Base-by-base conservation (phyloP, 2,888 invertebrate species). In the Tipula helvola region DNA sequence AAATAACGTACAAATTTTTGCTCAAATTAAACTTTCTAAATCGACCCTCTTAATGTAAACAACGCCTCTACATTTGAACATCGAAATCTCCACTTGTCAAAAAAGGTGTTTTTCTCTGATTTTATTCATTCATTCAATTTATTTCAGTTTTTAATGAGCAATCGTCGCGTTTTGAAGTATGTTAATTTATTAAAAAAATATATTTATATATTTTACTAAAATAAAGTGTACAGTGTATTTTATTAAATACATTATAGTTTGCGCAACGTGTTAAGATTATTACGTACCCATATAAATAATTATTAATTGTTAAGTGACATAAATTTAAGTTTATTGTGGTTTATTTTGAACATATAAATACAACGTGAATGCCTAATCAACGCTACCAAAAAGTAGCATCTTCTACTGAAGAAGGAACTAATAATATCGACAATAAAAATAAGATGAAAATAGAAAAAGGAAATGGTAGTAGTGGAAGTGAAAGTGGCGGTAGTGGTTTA, bases 401-500 rank as follows among this genome's bases (percentile, higher is more conserved):
- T 57, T 36, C 36, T n/a, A 36, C 8, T n/a, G 36, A 52, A 86
- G 86, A 86, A 18, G 71, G 71, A 71, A 16, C 16, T 18, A 85
- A 85, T 16, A 42, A n/a, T 71, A 71, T 71, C 28, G 71, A 71
- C 8, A 84, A 39, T 84, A 84, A 84, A 5, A 84, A 84, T 16
- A 84, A 84, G n/a, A 84, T 41, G 39, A 84, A 36, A n/a, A 84
- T 84, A 16, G 84, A 84, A 84, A 84, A 84, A 84, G 36, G 36
- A 36, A 39, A 13, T 41, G 16, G 39, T 36, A 41, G 41, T 39
- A 84, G 84, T 83, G 86, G 71, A 86, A 86, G 86, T 86, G 84
- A 84, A 84, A 71, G 71, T 18, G 87, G 87, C 10, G 87, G 86
- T 86, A 88, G 89, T 12, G 88, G 88, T n/a, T 86, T 91, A 42